Evolutionary conservation across 1,140 invertebrate species (phyloP).

Genomic region (Ceratina japonica): DNA sequence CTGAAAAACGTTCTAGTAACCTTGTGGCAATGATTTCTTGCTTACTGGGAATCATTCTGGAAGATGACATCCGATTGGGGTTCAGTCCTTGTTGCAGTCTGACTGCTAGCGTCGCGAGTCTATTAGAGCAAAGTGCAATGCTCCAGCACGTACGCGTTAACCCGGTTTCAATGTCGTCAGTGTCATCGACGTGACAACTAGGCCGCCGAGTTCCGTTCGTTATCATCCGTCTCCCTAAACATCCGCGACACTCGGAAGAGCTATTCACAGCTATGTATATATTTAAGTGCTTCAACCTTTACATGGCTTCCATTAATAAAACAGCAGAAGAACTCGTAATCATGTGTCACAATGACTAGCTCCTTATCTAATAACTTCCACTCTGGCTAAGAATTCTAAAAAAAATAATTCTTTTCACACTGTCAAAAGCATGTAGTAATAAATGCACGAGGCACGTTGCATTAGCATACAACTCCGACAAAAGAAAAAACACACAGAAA

Average conservation of each 20-base stretch:
- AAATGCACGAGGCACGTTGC: no score
- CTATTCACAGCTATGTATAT: no score
- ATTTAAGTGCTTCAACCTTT: no score
- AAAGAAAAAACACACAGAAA: no score
- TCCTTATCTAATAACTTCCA: no score
- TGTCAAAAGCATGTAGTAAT: neutral
- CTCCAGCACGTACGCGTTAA: constrained; percentile 45
- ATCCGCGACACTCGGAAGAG: neutral
- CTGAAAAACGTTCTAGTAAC: no score
- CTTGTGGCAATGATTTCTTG: no score
- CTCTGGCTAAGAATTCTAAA: no score
- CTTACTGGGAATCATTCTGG: no score
- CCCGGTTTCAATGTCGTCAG: constrained; percentile 53
- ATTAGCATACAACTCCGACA: neutral
- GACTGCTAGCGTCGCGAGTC: neutral
- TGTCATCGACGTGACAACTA: constrained; percentile 55
- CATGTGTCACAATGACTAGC: no score
- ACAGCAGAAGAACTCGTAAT: no score
- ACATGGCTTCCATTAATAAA: no score
- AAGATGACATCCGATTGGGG: neutral
- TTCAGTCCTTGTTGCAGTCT: constrained; percentile 7
- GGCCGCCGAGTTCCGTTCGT: constrained; percentile 45
- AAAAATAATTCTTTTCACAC: neutral
- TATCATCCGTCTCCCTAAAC: constrained; percentile 42
- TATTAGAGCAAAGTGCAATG: constrained; percentile 44